Evolutionary conservation across 2,797 vertebrate genomes (phyloP).

Genomic region (Thripadectes ignobilis): DNA sequence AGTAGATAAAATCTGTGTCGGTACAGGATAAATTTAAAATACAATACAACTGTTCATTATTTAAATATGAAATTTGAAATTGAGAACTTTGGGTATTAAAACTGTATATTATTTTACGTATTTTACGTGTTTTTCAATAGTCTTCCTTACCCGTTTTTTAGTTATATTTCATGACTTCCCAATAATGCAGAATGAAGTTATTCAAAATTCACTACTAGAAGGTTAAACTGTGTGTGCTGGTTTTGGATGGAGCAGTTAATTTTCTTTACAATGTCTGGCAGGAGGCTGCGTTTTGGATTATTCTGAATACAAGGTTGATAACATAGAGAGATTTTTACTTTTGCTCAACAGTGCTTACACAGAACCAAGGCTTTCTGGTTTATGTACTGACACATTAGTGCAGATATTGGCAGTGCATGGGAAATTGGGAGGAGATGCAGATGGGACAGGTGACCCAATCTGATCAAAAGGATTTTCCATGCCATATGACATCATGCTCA

Average conservation of each 20-base stretch:
- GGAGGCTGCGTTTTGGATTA: not conserved
- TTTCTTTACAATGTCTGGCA: not conserved
- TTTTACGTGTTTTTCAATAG: not conserved
- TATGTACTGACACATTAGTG: fast-evolving
- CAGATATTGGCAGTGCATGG: fast-evolving
- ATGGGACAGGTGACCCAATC: not conserved
- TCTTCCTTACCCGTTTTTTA: not conserved
- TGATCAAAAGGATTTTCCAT: not conserved
- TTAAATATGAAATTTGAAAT: not conserved
- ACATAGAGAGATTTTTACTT: not conserved
- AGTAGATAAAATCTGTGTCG: slow-evolving; percentile 22
- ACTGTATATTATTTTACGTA: not conserved
- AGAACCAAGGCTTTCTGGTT: not conserved
- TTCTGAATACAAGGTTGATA: not conserved
- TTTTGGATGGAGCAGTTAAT: not conserved
- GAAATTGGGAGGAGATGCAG: not conserved
- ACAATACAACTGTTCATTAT: not conserved
- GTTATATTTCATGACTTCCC: not conserved
- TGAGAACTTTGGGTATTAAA: not conserved
- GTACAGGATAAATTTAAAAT: not conserved
- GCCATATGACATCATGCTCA: not conserved
- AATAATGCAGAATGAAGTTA: not conserved
- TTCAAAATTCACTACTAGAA: not conserved
- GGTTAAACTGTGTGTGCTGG: not conserved
- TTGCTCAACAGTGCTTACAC: not conserved